Conservation (phyloP, 2,797 vertebrate species). For the Peromyscus aztecus region DNA sequence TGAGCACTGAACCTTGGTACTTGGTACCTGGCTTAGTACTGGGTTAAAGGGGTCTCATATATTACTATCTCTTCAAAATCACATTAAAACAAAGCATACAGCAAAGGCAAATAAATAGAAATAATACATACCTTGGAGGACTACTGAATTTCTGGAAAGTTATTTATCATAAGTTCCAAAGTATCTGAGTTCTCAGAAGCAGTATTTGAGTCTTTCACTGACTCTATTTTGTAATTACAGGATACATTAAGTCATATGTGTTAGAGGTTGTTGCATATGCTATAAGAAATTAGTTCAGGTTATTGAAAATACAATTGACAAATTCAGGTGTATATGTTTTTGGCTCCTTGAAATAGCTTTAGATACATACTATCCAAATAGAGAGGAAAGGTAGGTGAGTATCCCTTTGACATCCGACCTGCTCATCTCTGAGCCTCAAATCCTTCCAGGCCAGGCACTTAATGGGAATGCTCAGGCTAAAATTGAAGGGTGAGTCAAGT, state of each 20-base stretch:
- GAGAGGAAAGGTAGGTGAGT: neutral
- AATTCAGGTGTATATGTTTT: neutral
- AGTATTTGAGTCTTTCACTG: neutral
- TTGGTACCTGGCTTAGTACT: neutral
- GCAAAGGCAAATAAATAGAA: neutral
- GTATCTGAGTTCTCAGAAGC: neutral
- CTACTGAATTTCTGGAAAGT: neutral
- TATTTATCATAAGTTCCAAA: neutral
- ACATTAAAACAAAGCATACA: neutral
- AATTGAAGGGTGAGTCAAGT: neutral
- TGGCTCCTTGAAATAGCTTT: neutral
- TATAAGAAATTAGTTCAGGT: neutral
- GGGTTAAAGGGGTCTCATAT: neutral
- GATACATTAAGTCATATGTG: neutral
- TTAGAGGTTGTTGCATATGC: neutral
- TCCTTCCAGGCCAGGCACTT: no score
- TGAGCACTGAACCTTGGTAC: neutral
- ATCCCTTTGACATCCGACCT: neutral
- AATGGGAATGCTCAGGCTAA: neutral
- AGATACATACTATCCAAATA: neutral
- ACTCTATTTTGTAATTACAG: neutral
- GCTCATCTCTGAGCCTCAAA: neutral
- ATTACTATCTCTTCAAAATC: constrained; percentile 24
- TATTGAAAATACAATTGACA: neutral
- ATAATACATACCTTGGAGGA: neutral